Percentiles rank a stretch among this genome's conserved stretches.
Evolutionary conservation across 2,113 vertebrate genomes (phyloP).

Genomic region (Sakesphorus luctuosus): DNA sequence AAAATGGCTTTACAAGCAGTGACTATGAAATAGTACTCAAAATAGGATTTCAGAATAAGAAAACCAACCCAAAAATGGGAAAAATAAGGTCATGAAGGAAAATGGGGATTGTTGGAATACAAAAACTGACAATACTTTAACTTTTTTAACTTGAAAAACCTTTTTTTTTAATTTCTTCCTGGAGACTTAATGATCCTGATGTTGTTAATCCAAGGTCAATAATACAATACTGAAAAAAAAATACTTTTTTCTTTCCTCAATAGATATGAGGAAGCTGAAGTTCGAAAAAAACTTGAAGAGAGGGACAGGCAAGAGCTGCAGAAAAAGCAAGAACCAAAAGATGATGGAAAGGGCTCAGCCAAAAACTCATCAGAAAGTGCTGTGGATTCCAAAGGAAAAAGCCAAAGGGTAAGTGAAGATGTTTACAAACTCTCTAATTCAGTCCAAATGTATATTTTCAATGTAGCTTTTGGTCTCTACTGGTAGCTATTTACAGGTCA

Average conservation of each 20-base stretch:
- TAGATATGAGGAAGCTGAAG: slow-evolving; percentile 97
- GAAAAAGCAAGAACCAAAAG: slow-evolving; percentile 79
- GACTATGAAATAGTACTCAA: neutral
- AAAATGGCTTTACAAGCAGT: neutral
- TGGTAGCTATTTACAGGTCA: neutral
- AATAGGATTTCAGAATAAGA: neutral
- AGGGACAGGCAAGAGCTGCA: slow-evolving; percentile 88
- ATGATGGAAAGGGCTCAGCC: slow-evolving; percentile 72
- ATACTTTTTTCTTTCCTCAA: neutral
- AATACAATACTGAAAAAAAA: neutral
- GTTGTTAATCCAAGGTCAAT: neutral
- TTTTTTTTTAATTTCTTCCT: neutral
- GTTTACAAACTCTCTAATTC: neutral
- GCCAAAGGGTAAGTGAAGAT: slow-evolving; percentile 72
- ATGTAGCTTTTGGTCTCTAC: neutral
- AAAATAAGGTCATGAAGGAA: neutral
- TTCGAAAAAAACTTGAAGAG: slow-evolving; percentile 94
- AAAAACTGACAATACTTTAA: neutral
- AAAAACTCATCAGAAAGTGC: slow-evolving; percentile 75
- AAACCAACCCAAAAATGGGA: neutral
- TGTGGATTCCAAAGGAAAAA: slow-evolving; percentile 79
- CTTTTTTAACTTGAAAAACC: neutral
- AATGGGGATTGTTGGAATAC: neutral
- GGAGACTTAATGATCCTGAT: neutral
- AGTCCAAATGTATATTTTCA: neutral